Percentiles rank a stretch among this genome's conserved stretches.
Conservation (phyloP, 2,797 vertebrate genomes). For the Anomalospiza imberbis region DNA sequence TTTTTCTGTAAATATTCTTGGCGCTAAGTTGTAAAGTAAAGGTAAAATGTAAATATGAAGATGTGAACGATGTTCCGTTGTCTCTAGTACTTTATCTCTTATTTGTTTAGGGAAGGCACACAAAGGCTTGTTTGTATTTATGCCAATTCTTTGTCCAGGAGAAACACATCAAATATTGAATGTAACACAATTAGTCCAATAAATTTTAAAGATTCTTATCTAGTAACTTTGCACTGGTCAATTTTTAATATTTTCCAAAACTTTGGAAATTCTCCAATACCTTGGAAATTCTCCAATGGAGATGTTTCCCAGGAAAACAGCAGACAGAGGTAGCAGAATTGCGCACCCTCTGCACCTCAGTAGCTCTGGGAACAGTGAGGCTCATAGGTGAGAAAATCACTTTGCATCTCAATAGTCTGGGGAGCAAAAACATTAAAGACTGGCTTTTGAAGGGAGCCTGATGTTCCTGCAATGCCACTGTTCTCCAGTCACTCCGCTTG, state of each 20-base stretch:
- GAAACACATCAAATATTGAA: conserved; percentile 88
- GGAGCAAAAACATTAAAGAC: neutral
- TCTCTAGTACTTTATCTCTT: conserved; percentile 76
- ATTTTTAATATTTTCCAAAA: neutral
- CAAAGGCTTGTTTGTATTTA: conserved; percentile 86
- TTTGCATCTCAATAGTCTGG: accelerated
- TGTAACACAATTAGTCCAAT: conserved; percentile 94
- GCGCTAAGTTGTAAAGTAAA: conserved; percentile 85
- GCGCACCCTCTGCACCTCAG: neutral
- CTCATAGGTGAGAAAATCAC: neutral
- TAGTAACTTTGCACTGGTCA: conserved; percentile 33
- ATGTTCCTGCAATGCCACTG: neutral
- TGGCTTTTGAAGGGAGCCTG: neutral
- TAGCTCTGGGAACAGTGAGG: neutral
- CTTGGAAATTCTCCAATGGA: neutral
- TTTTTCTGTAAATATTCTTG: conserved; percentile 87
- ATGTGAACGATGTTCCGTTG: conserved; percentile 77
- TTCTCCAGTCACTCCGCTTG: accelerated
- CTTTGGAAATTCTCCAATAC: neutral
- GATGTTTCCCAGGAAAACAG: neutral
- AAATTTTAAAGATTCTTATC: conserved; percentile 93
- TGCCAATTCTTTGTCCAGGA: conserved; percentile 84
- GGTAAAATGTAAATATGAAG: conserved; percentile 87
- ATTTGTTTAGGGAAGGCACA: conserved; percentile 78
- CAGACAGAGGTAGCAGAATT: neutral